Evolutionary conservation across 53 echinoderm and acorn worm genomes (phyloP).

Genomic region (Echinarachnius parma): DNA sequence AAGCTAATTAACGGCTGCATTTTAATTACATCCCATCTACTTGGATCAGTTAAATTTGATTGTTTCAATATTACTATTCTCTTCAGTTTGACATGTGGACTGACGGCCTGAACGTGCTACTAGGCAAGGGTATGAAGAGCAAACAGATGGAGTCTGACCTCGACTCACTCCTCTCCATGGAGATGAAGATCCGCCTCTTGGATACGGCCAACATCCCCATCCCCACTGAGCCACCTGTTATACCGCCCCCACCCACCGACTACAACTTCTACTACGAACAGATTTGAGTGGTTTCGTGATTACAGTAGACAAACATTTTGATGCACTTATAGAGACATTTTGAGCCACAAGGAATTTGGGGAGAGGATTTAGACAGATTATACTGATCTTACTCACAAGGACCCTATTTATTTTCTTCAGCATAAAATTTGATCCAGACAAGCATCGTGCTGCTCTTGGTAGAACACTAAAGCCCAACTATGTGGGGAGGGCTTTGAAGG

Average conservation of each 20-base stretch:
- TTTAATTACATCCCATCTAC: neutral
- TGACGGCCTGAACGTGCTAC: constrained; percentile 86
- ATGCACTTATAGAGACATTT: too few species aligned
- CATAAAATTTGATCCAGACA: too few species aligned
- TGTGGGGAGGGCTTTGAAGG: too few species aligned
- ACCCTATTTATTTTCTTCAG: too few species aligned
- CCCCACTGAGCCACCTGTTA: constrained; percentile 80
- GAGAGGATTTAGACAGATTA: too few species aligned
- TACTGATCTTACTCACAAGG: too few species aligned
- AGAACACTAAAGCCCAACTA: too few species aligned
- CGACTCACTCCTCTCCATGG: constrained; percentile 91
- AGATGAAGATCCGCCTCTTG: constrained; percentile 92
- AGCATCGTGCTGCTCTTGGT: too few species aligned
- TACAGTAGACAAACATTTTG: too few species aligned
- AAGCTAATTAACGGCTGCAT: too few species aligned
- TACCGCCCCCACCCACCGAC: constrained; percentile 84
- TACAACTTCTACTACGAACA: constrained; percentile 91
- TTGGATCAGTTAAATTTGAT: neutral
- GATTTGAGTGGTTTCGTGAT: neutral
- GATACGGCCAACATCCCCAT: constrained; percentile 97
- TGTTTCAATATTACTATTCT: neutral
- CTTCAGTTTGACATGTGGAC: constrained; percentile 99
- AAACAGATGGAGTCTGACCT: constrained; percentile 80
- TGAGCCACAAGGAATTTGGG: too few species aligned
- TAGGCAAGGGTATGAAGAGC: constrained; percentile 70